These are phyloP conservation scores for Drosophila buzzatii DNA, from an alignment of 2,888 invertebrate genomes.

Conservation along the genomic window DNA sequence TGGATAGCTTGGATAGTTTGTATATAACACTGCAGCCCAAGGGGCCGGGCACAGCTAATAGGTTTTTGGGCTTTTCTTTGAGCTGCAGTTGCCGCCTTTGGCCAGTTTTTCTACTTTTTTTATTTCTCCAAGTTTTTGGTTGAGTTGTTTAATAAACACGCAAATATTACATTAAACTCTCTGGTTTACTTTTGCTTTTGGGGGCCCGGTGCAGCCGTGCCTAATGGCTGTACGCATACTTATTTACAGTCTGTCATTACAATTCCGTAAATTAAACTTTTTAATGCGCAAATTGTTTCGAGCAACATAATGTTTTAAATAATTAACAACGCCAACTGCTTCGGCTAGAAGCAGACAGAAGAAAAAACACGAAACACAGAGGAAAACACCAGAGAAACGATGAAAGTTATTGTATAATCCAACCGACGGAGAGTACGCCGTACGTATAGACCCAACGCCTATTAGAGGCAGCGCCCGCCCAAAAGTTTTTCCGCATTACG, in stretches of 20 bases:
- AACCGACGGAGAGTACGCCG: constrained; percentile 16
- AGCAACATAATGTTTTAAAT: constrained; percentile 65
- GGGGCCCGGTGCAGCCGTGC: constrained; percentile 28
- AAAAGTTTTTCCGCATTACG: constrained; percentile 72
- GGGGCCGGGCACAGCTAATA: constrained; percentile 58
- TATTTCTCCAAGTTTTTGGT: constrained; percentile 23
- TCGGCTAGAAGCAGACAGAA: constrained; percentile 34
- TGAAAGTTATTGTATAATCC: constrained; percentile 76
- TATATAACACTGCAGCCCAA: constrained; percentile 39
- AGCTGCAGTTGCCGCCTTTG: constrained; percentile 59
- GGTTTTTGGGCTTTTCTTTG: constrained; percentile 44
- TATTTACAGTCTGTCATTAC: constrained; percentile 80
- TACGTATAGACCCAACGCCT: not conserved
- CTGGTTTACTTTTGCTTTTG: constrained; percentile 58
- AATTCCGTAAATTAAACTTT: constrained; percentile 78
- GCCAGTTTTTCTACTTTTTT: constrained; percentile 57
- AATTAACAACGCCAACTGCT: constrained; percentile 51
- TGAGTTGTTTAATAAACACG: constrained; percentile 74
- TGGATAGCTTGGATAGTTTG: constrained; percentile 5
- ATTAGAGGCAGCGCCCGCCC: not conserved
- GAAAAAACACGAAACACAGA: not conserved
- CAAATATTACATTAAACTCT: constrained; percentile 77
- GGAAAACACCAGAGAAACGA: constrained; percentile 25
- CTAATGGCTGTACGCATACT: constrained; percentile 70
- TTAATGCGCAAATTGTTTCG: constrained; percentile 79